phyloP scores from a whole-genome alignment of 2,888 invertebrate species.

The Gandaritis pyraliata region DNA sequence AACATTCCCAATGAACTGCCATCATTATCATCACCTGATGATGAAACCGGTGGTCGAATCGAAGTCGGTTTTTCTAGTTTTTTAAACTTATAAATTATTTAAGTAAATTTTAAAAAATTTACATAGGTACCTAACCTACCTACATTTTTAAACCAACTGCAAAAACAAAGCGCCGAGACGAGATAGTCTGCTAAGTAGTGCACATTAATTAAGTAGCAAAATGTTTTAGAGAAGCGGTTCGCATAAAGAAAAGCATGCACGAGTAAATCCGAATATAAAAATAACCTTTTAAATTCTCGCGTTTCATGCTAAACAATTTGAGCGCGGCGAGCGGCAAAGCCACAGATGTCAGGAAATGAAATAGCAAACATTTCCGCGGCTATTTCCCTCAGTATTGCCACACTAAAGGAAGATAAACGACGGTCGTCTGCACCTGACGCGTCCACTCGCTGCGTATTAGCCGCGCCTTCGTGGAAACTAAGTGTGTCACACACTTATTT shows the following conservation, averaged over 20 bases:
- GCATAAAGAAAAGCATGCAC: slow-evolving; percentile 17
- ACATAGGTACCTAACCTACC: no score
- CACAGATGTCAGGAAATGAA: slow-evolving; percentile 61
- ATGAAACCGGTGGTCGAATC: no score
- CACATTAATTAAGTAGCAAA: slow-evolving; percentile 20
- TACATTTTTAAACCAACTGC: not conserved
- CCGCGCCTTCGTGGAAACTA: slow-evolving; percentile 75
- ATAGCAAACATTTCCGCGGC: slow-evolving; percentile 75
- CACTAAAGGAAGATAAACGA: slow-evolving; percentile 79
- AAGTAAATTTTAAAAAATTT: no score
- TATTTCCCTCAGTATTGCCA: slow-evolving; percentile 74
- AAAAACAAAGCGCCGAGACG: slow-evolving; percentile 9
- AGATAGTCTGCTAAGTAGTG: slow-evolving; percentile 8
- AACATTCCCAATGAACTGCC: no score
- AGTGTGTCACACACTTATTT: slow-evolving; percentile 80
- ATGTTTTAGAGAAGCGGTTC: slow-evolving; percentile 30
- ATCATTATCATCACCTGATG: no score
- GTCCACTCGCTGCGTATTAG: slow-evolving; percentile 79
- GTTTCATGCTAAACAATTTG: slow-evolving; percentile 47
- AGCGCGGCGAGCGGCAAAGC: slow-evolving; percentile 25
- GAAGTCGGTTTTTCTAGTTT: no score
- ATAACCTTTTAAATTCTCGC: slow-evolving; percentile 28
- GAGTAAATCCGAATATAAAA: slow-evolving; percentile 21
- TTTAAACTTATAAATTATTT: no score
- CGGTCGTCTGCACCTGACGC: slow-evolving; percentile 74